phyloP scores from a whole-genome alignment of 2,888 invertebrate species.

The Loripinus fragilis region DNA sequence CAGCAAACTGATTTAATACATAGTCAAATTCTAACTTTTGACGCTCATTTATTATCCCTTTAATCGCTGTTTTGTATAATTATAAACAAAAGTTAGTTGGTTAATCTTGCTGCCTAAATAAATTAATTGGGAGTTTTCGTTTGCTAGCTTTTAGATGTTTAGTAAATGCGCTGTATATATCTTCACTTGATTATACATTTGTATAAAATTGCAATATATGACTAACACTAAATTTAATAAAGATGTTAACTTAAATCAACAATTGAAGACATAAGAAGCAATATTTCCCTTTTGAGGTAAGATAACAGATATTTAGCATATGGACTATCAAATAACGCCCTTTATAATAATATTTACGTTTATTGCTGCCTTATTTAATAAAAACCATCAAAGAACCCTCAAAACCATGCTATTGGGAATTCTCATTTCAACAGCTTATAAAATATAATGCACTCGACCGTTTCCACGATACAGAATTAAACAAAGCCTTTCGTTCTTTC shows the following conservation, averaged over 20 bases:
- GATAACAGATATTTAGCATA: constrained; percentile 51
- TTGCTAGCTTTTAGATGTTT: too few relatives aligned
- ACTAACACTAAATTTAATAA: not conserved
- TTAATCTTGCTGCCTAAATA: too few relatives aligned
- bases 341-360: constrained; percentile 64
- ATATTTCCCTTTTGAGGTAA: constrained; percentile 11
- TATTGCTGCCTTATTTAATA: constrained; percentile 46
- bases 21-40: too few relatives aligned
- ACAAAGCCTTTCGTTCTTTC: constrained; percentile 11
- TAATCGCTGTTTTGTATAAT: too few relatives aligned
- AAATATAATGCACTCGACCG: not conserved
- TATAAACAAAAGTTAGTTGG: too few relatives aligned
- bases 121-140: too few relatives aligned
- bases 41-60: too few relatives aligned
- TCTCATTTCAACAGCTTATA: constrained; percentile 14
- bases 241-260: not conserved
- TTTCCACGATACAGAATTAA: not conserved
- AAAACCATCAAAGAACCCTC: constrained; percentile 50
- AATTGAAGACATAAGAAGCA: not conserved
- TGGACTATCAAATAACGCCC: constrained; percentile 44
- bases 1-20: too few relatives aligned
- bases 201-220: too few relatives aligned
- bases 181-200: too few relatives aligned
- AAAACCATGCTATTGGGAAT: constrained; percentile 34
- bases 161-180: too few relatives aligned